These are phyloP conservation scores for Cettia cetti DNA, from an alignment of 2,113 vertebrate genomes.

Conservation along the genomic window DNA sequence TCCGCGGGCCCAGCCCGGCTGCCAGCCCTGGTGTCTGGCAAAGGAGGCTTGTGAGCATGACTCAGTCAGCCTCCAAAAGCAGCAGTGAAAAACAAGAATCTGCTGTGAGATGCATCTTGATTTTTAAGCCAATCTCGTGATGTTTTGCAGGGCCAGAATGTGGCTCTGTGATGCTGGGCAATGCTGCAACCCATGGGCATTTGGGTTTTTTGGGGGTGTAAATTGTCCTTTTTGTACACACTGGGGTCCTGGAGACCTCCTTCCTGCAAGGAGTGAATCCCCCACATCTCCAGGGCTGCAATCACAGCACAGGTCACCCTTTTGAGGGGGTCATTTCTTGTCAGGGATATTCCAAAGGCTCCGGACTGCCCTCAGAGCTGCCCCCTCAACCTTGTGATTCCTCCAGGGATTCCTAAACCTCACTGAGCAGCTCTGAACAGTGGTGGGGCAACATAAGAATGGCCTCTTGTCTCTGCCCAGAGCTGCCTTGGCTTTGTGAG, in stretches of 20 bases:
- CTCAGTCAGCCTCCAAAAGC: constrained; percentile 56
- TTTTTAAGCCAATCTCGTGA: constrained; percentile 22
- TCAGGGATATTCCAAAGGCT: not conserved
- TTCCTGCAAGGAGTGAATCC: not conserved
- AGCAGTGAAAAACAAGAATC: constrained; percentile 19
- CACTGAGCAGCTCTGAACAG: not conserved
- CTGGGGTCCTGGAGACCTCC: not conserved
- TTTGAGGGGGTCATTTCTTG: not conserved
- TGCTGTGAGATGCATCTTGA: constrained; percentile 60
- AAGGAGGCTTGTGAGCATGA: constrained; percentile 55
- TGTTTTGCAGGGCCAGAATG: not conserved
- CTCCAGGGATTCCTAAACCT: not conserved
- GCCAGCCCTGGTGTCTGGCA: constrained; percentile 49
- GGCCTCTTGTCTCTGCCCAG: not conserved
- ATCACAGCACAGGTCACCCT: not conserved
- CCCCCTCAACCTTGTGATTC: not conserved
- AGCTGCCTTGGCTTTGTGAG: not conserved
- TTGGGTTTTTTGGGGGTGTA: not conserved
- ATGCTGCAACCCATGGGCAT: rapidly evolving
- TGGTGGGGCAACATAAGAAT: rapidly evolving
- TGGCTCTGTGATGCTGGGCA: not conserved
- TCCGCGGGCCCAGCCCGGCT: not conserved
- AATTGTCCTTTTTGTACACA: rapidly evolving
- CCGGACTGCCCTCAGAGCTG: not conserved
- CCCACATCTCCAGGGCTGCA: not conserved